A percentile compares a stretch with the other conserved stretches of the same genome.
Conservation (phyloP, 1,140 invertebrate species). For the Hycleus cichorii region DNA sequence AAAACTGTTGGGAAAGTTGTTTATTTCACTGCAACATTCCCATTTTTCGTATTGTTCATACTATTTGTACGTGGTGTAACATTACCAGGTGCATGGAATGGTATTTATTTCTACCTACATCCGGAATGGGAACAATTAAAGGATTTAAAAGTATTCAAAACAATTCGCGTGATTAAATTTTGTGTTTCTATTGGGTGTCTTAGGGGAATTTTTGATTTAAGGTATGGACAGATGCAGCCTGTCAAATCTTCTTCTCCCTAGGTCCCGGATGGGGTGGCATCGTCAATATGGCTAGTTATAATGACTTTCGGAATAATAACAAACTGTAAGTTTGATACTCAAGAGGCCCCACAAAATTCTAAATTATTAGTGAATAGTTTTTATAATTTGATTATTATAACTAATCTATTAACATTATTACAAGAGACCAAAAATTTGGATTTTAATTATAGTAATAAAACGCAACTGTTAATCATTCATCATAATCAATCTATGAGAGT, state of each 20-base stretch:
- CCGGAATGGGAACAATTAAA: conserved; percentile 70
- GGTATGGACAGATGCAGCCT: conserved; percentile 90
- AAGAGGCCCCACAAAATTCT: no score
- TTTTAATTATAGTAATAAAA: no score
- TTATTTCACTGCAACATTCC: conserved; percentile 80
- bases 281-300: conserved; percentile 83
- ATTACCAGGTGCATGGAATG: conserved; percentile 66
- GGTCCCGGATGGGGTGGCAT: conserved; percentile 89
- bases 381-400: no score
- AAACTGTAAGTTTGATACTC: conserved; percentile 50
- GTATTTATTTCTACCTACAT: conserved; percentile 73
- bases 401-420: no score
- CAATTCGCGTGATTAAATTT: background rate
- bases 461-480: no score
- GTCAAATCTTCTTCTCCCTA: conserved; percentile 86
- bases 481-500: no score
- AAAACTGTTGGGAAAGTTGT: conserved; percentile 69
- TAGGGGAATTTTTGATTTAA: conserved; percentile 33
- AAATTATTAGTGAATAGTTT: no score
- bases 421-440: no score
- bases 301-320: conserved; percentile 80
- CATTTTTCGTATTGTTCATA: conserved; percentile 69
- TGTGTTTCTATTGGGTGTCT: background rate
- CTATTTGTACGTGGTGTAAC: conserved; percentile 68
- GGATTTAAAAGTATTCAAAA: conserved; percentile 49